Evolutionary conservation across 2,797 vertebrate genomes (phyloP).

Genomic region (Cyclopterus lumpus): DNA sequence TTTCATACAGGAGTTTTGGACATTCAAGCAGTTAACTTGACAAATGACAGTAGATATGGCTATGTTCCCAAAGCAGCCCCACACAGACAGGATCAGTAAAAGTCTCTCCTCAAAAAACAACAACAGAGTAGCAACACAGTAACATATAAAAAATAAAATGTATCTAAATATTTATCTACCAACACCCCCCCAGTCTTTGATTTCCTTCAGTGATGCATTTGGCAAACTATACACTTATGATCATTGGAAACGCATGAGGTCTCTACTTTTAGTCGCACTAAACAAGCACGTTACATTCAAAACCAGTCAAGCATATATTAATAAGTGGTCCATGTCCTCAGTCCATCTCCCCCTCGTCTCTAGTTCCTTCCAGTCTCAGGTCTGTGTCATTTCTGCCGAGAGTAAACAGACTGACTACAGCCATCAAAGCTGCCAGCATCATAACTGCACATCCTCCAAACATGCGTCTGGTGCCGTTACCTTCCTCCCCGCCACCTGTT

Average conservation of each 20-base stretch:
- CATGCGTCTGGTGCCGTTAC: constrained; percentile 91
- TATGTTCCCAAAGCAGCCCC: constrained; percentile 3
- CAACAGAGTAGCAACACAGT: not conserved
- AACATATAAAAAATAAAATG: constrained; percentile 8
- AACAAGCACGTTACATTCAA: constrained; percentile 27
- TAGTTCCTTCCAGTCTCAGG: constrained; percentile 83
- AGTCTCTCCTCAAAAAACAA: not conserved
- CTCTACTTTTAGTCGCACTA: constrained; percentile 24
- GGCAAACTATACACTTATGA: constrained; percentile 44
- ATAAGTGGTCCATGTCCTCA: constrained; percentile 16
- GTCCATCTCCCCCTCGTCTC: constrained; percentile 77
- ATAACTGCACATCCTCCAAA: constrained; percentile 89
- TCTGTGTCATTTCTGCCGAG: constrained; percentile 89
- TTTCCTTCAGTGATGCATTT: constrained; percentile 29
- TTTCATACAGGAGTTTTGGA: constrained; percentile 7
- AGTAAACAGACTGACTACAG: constrained; percentile 90
- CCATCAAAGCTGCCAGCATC: constrained; percentile 91
- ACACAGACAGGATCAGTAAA: not conserved
- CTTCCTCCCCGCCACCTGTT: constrained; percentile 88
- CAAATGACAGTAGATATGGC: constrained; percentile 11
- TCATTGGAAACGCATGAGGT: not conserved
- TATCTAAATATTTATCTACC: not conserved
- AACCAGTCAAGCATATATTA: constrained; percentile 19
- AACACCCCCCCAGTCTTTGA: not conserved
- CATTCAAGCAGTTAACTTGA: constrained; percentile 5